These are phyloP conservation scores for Cheilosia grossa DNA, from an alignment of 2,888 invertebrate genomes.

Conservation along the genomic window DNA sequence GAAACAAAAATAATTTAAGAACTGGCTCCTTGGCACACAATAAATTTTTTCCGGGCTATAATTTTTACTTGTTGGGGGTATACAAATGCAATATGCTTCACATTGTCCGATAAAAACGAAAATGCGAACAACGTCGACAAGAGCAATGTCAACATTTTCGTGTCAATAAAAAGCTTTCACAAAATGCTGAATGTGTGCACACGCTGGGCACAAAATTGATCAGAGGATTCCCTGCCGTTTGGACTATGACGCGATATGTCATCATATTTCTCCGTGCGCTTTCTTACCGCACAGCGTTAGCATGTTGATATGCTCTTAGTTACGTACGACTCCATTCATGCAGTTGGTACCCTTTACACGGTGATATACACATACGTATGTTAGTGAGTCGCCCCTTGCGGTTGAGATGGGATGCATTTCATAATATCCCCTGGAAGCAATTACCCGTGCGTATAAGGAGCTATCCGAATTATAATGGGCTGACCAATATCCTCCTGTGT, in stretches of 20 bases:
- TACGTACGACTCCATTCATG: constrained; percentile 11
- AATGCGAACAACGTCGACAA: constrained; percentile 28
- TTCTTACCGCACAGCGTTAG: constrained; percentile 45
- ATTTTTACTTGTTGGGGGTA: constrained; percentile 14
- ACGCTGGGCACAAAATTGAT: constrained; percentile 83
- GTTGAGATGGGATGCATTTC: constrained; percentile 18
- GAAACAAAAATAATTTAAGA: no score
- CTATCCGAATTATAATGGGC: constrained; percentile 12
- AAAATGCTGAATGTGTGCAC: constrained; percentile 76
- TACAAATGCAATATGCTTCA: constrained; percentile 17
- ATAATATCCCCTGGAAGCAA: constrained; percentile 33
- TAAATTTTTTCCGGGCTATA: no score
- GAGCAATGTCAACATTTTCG: constrained; percentile 44
- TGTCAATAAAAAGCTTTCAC: constrained; percentile 56
- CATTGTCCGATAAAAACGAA: constrained; percentile 19
- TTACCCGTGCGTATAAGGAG: constrained; percentile 32
- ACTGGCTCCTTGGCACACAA: no score
- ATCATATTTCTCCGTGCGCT: constrained; percentile 81
- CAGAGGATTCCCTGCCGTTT: constrained; percentile 83
- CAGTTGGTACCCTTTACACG: constrained; percentile 1
- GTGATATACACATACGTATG: neutral
- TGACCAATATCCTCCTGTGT: constrained; percentile 1
- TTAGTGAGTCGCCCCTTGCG: neutral
- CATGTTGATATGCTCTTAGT: constrained; percentile 12
- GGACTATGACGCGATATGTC: constrained; percentile 84